Base-by-base conservation (phyloP, 2,797 vertebrate genomes). In the Chaetophractus vellerosus region DNA sequence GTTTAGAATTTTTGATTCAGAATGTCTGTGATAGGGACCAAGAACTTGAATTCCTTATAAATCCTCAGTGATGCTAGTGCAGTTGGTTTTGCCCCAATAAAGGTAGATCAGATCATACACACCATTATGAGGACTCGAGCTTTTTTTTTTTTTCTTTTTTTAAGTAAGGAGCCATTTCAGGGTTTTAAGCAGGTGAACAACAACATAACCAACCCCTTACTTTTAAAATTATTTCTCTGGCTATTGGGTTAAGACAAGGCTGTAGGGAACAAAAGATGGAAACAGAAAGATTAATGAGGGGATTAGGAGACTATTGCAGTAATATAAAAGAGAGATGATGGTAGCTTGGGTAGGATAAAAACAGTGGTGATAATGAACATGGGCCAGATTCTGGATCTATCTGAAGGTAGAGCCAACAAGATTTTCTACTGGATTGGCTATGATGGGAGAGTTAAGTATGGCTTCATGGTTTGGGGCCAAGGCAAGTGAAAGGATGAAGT, bases 181-280 rank as follows among this genome's bases (percentile, higher is more conserved):
- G 33, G 16, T 33, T 91, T 83, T 55, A 16, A 96, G 38, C 9
- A 61, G 36, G 76, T 61, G 24, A 82, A 9, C 66, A 9, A 87
- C 38, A 78, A 52, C 19, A 61, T 45, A 45, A 45, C 45, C 45
- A 6, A 45, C 86, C 28, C 28, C 19, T 66, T 48, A 36, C 10
- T 88, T 69, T 81, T 33, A 69, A 93, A 89, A 74, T 50, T 36
- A 74, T 80, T 92, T 19, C 10, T 72, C 36, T 6, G 28, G n/a
- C 10, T 64, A 2, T 71, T 92, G 11, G 5, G 9, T 74, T 92
- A 50, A 94, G 75, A 36, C 4, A 84, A 57, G n/a, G 28, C 61
- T 80, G 6, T 26, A 55, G 18, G 64, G 38, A 90, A 82, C 23
- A 55, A 88, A 88, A 45, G 41, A 23, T 85, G n/a, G 28, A 92